These are phyloP conservation scores for Gryllus longicercus DNA, from an alignment of 2,888 invertebrate species.

Conservation along the genomic window DNA sequence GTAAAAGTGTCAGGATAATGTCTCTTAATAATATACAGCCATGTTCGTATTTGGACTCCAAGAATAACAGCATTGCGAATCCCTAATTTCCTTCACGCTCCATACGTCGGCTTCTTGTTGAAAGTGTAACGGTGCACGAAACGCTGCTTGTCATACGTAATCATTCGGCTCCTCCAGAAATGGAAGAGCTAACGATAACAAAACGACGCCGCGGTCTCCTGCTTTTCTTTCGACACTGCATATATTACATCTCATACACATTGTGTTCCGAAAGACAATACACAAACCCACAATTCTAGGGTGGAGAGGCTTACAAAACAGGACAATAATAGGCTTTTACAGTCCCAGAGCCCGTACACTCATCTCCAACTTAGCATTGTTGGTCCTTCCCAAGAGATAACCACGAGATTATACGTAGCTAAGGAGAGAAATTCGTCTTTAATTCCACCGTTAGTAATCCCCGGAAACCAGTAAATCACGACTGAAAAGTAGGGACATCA, in stretches of 20 bases:
- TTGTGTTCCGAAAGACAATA: background rate
- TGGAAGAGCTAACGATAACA: background rate
- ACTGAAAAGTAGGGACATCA: too few relatives aligned
- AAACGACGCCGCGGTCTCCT: background rate
- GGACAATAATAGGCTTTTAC: background rate
- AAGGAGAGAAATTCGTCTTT: background rate
- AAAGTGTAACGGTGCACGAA: too few relatives aligned
- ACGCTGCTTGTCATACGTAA: background rate
- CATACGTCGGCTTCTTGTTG: too few relatives aligned
- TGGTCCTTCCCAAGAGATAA: background rate
- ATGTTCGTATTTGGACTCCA: too few relatives aligned
- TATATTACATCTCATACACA: background rate
- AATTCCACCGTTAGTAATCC: background rate
- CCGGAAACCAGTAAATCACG: too few relatives aligned
- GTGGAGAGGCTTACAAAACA: background rate
- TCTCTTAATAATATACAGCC: too few relatives aligned
- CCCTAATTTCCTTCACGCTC: too few relatives aligned
- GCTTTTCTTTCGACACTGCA: background rate
- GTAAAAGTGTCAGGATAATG: too few relatives aligned
- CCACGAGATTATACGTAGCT: background rate
- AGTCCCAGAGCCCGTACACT: background rate
- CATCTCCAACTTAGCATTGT: background rate
- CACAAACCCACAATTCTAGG: background rate
- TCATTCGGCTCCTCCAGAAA: background rate
- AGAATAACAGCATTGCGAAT: too few relatives aligned